These are phyloP conservation scores for Caenorhabditis zanzibari DNA, from an alignment of 2,888 invertebrate species.

Conservation along the genomic window DNA sequence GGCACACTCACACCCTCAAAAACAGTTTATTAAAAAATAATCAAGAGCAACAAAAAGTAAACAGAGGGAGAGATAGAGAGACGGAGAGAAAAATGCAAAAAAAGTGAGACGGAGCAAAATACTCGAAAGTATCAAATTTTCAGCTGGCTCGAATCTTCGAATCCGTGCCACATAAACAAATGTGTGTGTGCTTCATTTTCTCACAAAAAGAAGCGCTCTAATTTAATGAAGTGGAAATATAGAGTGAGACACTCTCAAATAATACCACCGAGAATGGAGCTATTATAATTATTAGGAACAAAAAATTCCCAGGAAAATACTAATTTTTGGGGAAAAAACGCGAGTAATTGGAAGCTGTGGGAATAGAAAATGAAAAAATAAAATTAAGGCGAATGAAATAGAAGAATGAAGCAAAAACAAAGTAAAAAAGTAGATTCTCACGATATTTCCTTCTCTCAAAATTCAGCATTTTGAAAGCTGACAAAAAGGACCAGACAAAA, in stretches of 20 bases:
- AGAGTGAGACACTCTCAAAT: constrained; percentile 15
- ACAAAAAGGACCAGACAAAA: not conserved
- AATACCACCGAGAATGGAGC: constrained; percentile 13
- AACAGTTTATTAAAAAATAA: constrained; percentile 25
- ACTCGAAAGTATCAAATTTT: constrained; percentile 60
- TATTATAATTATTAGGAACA: not conserved
- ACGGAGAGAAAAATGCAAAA: constrained; percentile 3
- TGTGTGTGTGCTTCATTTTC: constrained; percentile 16
- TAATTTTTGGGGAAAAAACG: not conserved
- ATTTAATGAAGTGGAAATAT: constrained; percentile 46
- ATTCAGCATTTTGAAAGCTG: not conserved
- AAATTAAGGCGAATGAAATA: not conserved
- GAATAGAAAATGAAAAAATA: constrained; percentile 20
- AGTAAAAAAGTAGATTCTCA: constrained; percentile 30
- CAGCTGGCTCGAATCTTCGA: constrained; percentile 29
- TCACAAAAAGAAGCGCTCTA: constrained; percentile 33
- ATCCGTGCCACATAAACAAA: constrained; percentile 57
- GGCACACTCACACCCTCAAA: constrained; percentile 7
- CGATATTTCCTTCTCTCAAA: constrained; percentile 38
- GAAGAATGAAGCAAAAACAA: constrained; percentile 9
- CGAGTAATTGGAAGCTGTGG: not conserved
- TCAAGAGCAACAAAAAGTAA: constrained; percentile 24
- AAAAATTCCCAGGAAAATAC: constrained; percentile 6
- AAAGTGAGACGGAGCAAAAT: constrained; percentile 52
- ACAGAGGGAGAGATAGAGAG: not conserved